Conservation (phyloP, 23 tunicate genomes). For the Oikopleura dioica region DNA sequence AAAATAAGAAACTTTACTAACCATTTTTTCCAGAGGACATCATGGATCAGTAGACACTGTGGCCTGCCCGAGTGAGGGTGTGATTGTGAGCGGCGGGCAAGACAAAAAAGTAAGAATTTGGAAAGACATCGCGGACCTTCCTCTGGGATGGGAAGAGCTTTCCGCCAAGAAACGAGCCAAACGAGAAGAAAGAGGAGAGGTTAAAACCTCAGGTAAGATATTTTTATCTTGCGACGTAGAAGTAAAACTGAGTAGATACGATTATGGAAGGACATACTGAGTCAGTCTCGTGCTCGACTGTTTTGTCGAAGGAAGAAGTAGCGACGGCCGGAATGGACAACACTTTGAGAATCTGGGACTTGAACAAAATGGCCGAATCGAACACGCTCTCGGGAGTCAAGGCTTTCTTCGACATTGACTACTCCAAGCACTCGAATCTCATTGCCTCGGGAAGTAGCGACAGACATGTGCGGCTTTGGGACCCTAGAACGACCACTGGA, state of each 20-base stretch:
- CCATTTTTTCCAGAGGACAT: no score
- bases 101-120: not conserved
- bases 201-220: not conserved
- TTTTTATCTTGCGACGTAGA: not conserved
- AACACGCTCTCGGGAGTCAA: not conserved
- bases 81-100: not conserved
- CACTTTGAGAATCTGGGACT: conserved; percentile 41
- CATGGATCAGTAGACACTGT: not conserved
- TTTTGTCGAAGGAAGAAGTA: conserved; percentile 26
- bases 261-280: conserved; percentile 55
- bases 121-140: not conserved
- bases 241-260: not conserved
- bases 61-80: not conserved
- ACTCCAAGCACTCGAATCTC: not conserved
- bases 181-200: not conserved
- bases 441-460: conserved; percentile 59
- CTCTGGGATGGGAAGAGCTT: not conserved
- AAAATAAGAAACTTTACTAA: no score
- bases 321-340: conserved; percentile 71
- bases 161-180: not conserved
- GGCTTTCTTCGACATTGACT: not conserved
- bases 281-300: conserved; percentile 27
- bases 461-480: conserved; percentile 79
- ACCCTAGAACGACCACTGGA: conserved; percentile 37
- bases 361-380: conserved; percentile 8